phyloP scores from a whole-genome alignment of 2,888 invertebrate genomes.

The Apodemia duryi region DNA sequence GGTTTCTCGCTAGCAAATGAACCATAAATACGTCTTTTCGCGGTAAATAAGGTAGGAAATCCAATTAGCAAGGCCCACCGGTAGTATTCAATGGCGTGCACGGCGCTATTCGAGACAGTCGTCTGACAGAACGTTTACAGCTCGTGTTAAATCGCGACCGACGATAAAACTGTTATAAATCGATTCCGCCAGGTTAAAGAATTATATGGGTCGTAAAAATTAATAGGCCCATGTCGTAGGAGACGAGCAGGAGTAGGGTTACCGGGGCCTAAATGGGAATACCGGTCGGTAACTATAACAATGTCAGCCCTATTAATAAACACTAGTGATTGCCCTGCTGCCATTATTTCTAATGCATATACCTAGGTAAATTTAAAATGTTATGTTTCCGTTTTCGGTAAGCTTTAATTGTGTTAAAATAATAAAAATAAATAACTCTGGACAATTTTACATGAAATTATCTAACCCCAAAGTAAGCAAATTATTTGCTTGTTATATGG shows the following conservation, averaged over 20 bases:
- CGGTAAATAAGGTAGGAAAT: constrained; percentile 50
- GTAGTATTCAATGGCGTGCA: constrained; percentile 45
- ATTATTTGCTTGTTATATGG: too few species aligned
- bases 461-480: too few species aligned
- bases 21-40: constrained; percentile 40
- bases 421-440: too few species aligned
- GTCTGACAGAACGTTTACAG: constrained; percentile 63
- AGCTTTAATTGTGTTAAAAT: too few species aligned
- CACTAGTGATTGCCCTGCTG: too few species aligned
- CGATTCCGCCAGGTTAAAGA: constrained; percentile 73
- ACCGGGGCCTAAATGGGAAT: background rate
- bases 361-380: too few species aligned
- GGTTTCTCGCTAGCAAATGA: constrained; percentile 32
- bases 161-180: constrained; percentile 71
- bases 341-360: too few species aligned
- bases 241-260: constrained; percentile 40
- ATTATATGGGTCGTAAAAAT: constrained; percentile 76
- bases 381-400: too few species aligned
- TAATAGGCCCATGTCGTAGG: constrained; percentile 64
- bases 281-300: background rate
- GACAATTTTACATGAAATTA: too few species aligned
- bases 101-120: constrained; percentile 37
- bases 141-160: constrained; percentile 56
- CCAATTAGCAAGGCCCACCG: constrained; percentile 48
- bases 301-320: too few species aligned